Conservation (phyloP, 2,888 invertebrate genomes). For the Zygothrica quintamaculata region DNA sequence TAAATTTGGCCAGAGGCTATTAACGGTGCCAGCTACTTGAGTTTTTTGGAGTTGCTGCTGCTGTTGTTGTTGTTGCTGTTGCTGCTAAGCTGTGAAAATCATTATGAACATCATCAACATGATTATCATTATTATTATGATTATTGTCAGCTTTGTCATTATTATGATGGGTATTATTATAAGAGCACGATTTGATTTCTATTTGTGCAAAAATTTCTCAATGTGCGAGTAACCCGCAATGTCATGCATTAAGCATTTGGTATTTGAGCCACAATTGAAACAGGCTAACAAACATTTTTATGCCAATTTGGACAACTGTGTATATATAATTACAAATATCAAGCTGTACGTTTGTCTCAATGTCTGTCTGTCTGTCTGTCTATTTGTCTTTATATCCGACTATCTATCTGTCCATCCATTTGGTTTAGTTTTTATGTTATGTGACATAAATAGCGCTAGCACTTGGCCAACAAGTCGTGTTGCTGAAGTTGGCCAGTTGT, state of each 20-base stretch:
- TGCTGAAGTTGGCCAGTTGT: constrained; percentile 8
- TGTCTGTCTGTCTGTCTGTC: background rate
- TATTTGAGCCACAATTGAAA: constrained; percentile 23
- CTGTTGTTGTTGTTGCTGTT: constrained; percentile 35
- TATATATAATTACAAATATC: constrained; percentile 35
- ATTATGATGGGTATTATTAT: constrained; percentile 27
- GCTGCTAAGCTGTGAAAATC: constrained; percentile 56
- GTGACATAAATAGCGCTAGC: constrained; percentile 50
- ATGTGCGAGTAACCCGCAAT: constrained; percentile 42
- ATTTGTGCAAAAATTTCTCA: constrained; percentile 62
- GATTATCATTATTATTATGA: constrained; percentile 39
- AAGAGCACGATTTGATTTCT: constrained; percentile 63
- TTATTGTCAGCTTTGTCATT: constrained; percentile 30
- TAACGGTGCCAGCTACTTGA: constrained; percentile 63
- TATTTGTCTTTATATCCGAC: too few relatives aligned
- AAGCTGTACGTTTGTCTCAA: constrained; percentile 24
- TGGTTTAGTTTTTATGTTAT: constrained; percentile 27
- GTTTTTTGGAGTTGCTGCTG: constrained; percentile 42
- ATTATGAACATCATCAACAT: constrained; percentile 43
- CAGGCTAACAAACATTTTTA: constrained; percentile 36
- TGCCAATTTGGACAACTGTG: constrained; percentile 47
- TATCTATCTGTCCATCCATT: background rate
- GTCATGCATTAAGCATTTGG: constrained; percentile 48
- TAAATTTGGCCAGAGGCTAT: constrained; percentile 59
- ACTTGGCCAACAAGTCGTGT: constrained; percentile 45